Conservation (phyloP, 1,140 invertebrate genomes). For the Drosophila miranda region DNA sequence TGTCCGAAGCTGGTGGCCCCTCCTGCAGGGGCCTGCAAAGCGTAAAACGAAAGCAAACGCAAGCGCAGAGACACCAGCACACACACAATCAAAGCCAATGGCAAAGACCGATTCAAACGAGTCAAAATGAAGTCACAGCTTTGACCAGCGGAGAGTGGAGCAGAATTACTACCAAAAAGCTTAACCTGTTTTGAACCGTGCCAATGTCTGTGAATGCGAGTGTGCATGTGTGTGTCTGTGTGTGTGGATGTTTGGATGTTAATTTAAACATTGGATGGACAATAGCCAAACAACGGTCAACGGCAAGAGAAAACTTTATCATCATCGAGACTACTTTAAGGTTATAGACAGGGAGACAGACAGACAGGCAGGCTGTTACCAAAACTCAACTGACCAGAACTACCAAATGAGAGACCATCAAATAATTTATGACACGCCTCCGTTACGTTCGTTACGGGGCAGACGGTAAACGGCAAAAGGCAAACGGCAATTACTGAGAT, state of each 20-base stretch:
- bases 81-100: conserved; percentile 22
- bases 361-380: conserved; percentile 8
- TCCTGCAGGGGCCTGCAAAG: conserved; percentile 57
- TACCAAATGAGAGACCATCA: conserved; percentile 67
- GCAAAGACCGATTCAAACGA: conserved; percentile 38
- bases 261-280: conserved; percentile 63
- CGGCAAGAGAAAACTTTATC: conserved; percentile 46
- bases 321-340: conserved; percentile 34
- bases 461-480: too few species aligned
- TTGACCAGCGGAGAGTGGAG: conserved; percentile 20
- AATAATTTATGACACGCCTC: conserved; percentile 72
- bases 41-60: conserved; percentile 67
- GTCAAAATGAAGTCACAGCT: conserved; percentile 70
- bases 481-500: conserved; percentile 1
- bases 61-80: conserved; percentile 37
- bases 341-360: conserved; percentile 23
- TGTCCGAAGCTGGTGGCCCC: conserved; percentile 59
- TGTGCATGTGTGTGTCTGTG: conserved; percentile 34
- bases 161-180: conserved; percentile 53
- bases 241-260: conserved; percentile 54
- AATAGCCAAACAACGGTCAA: conserved; percentile 39
- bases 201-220: neutral
- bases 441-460: conserved; percentile 26
- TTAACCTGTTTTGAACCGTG: conserved; percentile 69
- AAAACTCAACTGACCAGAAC: conserved; percentile 69